Percentiles rank a stretch among this genome's conserved stretches.
These are phyloP conservation scores for Anarhynchus alexandrinus DNA, from an alignment of 2,113 vertebrate genomes.

Conservation along the genomic window DNA sequence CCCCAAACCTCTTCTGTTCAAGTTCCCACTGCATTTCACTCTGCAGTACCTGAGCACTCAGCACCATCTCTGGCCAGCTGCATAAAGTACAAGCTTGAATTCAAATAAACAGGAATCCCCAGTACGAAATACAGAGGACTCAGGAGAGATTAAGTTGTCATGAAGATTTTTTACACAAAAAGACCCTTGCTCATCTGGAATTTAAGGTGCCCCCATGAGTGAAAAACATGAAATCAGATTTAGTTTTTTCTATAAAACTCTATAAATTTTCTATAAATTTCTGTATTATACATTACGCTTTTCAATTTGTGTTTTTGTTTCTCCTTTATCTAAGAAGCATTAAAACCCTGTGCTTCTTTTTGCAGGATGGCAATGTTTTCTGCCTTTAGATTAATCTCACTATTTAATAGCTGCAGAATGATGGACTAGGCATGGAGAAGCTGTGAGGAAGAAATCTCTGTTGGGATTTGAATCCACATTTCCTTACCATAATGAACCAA, in stretches of 20 bases:
- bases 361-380: neutral
- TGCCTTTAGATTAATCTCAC: neutral
- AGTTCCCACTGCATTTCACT: neutral
- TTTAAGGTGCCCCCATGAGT: neutral
- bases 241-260: neutral
- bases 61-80: slow-evolving; percentile 61
- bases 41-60: slow-evolving; percentile 32
- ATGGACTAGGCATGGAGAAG: neutral
- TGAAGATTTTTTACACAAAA: neutral
- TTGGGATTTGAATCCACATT: neutral
- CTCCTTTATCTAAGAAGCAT: neutral
- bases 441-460: neutral
- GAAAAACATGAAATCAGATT: neutral
- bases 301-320: neutral
- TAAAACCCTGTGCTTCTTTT: neutral
- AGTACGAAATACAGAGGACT: neutral
- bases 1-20: neutral
- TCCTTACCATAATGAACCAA: neutral
- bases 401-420: neutral
- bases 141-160: neutral
- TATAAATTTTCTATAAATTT: neutral
- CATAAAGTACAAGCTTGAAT: slow-evolving; percentile 37
- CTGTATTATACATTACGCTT: neutral
- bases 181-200: neutral
- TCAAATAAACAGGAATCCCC: neutral